These are phyloP conservation scores for Rhynchonycteris naso DNA, from an alignment of 2,797 vertebrate genomes.

Conservation along the genomic window DNA sequence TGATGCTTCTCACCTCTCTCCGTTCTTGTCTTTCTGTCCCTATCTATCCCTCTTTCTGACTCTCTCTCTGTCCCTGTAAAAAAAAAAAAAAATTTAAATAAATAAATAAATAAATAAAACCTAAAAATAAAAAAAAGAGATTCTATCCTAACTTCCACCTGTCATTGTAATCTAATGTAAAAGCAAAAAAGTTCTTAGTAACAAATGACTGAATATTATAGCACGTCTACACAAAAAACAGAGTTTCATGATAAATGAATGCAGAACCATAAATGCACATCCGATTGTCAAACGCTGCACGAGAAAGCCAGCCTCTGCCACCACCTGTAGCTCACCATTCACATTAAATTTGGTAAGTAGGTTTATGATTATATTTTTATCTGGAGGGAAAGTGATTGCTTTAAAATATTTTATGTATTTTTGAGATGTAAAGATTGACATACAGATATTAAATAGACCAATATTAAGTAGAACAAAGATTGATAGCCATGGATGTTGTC, in stretches of 20 bases:
- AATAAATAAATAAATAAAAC: too few species aligned
- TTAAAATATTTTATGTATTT: constrained; percentile 39
- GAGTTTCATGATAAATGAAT: rapidly evolving
- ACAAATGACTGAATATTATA: rapidly evolving
- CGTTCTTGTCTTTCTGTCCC: too few species aligned
- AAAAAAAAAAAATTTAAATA: too few species aligned
- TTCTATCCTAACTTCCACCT: neutral
- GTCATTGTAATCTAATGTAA: rapidly evolving
- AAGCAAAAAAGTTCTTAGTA: neutral
- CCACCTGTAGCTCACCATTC: neutral
- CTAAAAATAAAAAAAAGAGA: neutral
- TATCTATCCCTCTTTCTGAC: too few species aligned
- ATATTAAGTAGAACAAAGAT: constrained; percentile 13
- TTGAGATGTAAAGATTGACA: constrained; percentile 50
- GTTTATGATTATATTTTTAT: constrained; percentile 51
- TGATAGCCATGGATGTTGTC: constrained; percentile 17
- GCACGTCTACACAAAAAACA: neutral
- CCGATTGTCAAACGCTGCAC: rapidly evolving
- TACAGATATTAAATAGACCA: constrained; percentile 35
- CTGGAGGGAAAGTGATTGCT: constrained; percentile 52
- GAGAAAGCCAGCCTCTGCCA: neutral
- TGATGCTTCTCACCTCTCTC: too few species aligned
- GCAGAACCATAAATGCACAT: rapidly evolving
- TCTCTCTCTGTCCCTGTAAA: too few species aligned
- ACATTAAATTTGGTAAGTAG: constrained; percentile 39